Evolutionary conservation across 2,888 invertebrate species (phyloP), one percentile per base, ranked within the genome.

Genomic region (Euproctis similis): DNA sequence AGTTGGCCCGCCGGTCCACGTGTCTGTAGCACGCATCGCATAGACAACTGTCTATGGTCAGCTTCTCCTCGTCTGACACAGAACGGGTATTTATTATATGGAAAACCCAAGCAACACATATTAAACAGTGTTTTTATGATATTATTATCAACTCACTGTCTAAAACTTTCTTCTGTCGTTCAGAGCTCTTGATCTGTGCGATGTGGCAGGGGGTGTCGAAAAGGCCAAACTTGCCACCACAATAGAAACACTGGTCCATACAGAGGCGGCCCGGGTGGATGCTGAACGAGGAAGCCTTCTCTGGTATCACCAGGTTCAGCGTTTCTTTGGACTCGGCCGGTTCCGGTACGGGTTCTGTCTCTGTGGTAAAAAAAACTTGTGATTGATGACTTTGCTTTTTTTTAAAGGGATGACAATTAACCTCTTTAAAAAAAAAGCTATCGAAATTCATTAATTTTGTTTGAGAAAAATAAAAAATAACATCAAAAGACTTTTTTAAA

Each of bases 21-120:
- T 93, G 93, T 0, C 94, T 88, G 70, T 93, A 94, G 61, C 95
- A 95, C 6, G 94, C 94, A 69, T 94, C 94, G 67, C 95, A 95
- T 10, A 95, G 85, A 48, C 95, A 95, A 28, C 93, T 94, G 70
- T 94, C 94, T 38, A 91, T 89, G 0, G 92, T 92, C 30, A 94
- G 76, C 60, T 94, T 93, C 68, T 92, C 91, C 59, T 94, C 94
- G 48, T 90, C 91, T 92, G n/a, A 3, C n/a, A n/a, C n/a, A n/a
- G n/a, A n/a, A n/a, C n/a, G n/a, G n/a, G n/a, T n/a, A n/a, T n/a
- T n/a, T n/a, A n/a, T n/a, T n/a, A n/a, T n/a, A n/a, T n/a, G n/a
- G n/a, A n/a, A n/a, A n/a, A n/a, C n/a, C n/a, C n/a, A n/a, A n/a
- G n/a, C n/a, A n/a, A n/a, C n/a, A n/a, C n/a, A n/a, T n/a, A n/a